These are phyloP conservation scores for Plutella xylostella DNA, from an alignment of 2,888 invertebrate species.

Conservation along the genomic window DNA sequence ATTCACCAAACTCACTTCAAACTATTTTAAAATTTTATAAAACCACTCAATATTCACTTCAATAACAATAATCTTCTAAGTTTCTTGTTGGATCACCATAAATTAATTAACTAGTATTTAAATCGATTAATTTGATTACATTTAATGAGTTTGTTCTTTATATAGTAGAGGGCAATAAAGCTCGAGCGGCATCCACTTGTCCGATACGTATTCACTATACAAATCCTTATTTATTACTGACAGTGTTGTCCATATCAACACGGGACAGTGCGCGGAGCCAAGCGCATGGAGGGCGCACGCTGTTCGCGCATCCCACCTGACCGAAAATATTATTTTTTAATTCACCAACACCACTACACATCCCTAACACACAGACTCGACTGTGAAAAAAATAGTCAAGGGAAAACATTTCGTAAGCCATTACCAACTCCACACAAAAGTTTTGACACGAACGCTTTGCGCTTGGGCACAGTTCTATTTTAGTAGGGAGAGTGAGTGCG, in stretches of 20 bases:
- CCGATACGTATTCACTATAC: slow-evolving; percentile 66
- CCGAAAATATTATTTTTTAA: slow-evolving; percentile 35
- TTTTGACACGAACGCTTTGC: slow-evolving; percentile 69
- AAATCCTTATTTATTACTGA: slow-evolving; percentile 71
- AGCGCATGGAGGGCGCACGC: slow-evolving; percentile 55
- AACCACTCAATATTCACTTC: too few relatives aligned
- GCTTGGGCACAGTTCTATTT: slow-evolving; percentile 70
- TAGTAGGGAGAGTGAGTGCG: slow-evolving; percentile 55
- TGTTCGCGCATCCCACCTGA: slow-evolving; percentile 44
- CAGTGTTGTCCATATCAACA: slow-evolving; percentile 56
- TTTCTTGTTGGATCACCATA: slow-evolving; percentile 51
- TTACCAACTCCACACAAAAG: slow-evolving; percentile 62
- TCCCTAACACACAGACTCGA: slow-evolving; percentile 56
- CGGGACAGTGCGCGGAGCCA: slow-evolving; percentile 21
- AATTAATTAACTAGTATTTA: slow-evolving; percentile 22
- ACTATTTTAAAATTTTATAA: slow-evolving; percentile 27
- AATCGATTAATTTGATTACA: neutral
- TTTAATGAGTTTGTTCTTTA: neutral
- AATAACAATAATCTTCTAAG: slow-evolving; percentile 44
- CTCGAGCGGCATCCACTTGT: slow-evolving; percentile 44
- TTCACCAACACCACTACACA: slow-evolving; percentile 54
- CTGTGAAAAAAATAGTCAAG: slow-evolving; percentile 62
- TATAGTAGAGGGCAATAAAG: slow-evolving; percentile 30
- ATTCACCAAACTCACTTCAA: slow-evolving; percentile 21
- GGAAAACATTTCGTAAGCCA: slow-evolving; percentile 69